Conservation (phyloP, 2,113 vertebrate species). For the Axis porcinus region DNA sequence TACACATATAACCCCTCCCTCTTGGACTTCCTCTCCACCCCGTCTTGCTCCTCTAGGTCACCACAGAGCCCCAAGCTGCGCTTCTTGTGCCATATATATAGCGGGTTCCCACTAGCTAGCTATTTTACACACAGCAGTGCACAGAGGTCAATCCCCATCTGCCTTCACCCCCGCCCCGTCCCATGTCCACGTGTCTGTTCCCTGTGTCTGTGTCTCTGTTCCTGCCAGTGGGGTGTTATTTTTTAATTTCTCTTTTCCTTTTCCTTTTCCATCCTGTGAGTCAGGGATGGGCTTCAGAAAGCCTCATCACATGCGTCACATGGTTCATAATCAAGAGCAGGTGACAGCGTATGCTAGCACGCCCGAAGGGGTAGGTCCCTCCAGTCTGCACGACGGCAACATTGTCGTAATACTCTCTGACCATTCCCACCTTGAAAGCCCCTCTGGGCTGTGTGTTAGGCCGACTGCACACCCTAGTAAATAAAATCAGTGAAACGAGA, state of each 20-base stretch:
- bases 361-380: not conserved
- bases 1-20: not conserved
- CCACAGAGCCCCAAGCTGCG: not conserved
- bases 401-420: not conserved
- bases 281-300: not conserved
- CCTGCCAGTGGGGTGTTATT: not conserved
- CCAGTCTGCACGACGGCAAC: not conserved
- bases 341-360: accelerated
- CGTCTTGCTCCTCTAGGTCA: accelerated
- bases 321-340: not conserved
- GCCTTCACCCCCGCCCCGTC: not conserved
- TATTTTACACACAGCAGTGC: not conserved
- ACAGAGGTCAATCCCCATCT: accelerated
- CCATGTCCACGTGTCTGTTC: not conserved
- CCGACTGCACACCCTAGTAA: conserved; percentile 50
- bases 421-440: conserved; percentile 45
- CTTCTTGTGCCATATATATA: not conserved
- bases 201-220: not conserved
- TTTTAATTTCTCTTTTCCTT: not conserved
- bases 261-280: not conserved
- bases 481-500: conserved; percentile 60
- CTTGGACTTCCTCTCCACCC: not conserved
- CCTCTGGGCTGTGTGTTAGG: not conserved
- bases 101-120: not conserved
- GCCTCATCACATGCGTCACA: accelerated